Evolutionary conservation across 2,113 vertebrate genomes (phyloP).

Genomic region (Haemorhous mexicanus): DNA sequence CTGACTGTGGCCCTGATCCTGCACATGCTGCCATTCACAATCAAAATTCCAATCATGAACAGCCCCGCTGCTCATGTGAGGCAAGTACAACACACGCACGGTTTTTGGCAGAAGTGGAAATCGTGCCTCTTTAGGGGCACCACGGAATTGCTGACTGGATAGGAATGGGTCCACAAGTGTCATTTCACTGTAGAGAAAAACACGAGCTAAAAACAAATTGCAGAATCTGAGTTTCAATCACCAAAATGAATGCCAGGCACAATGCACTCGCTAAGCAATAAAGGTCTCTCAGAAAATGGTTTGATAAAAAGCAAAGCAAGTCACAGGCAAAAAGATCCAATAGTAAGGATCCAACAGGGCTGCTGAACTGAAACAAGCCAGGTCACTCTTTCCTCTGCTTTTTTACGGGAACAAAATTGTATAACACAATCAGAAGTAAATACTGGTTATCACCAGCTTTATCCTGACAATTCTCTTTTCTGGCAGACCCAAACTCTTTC

Average conservation of each 20-base stretch:
- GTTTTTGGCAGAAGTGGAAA: not conserved
- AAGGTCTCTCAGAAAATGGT: not conserved
- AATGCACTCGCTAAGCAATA: not conserved
- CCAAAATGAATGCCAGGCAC: not conserved
- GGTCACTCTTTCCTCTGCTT: not conserved
- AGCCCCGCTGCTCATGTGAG: not conserved
- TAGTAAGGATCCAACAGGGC: not conserved
- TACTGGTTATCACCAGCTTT: not conserved
- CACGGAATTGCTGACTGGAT: accelerated
- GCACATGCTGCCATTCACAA: not conserved
- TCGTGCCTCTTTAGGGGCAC: not conserved
- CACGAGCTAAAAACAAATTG: not conserved
- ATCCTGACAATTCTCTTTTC: not conserved
- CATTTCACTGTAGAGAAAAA: not conserved
- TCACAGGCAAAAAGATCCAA: not conserved
- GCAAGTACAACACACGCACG: accelerated
- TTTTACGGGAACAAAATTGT: not conserved
- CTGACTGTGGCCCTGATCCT: not conserved
- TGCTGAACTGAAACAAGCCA: not conserved
- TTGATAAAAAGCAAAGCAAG: not conserved
- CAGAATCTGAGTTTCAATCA: not conserved
- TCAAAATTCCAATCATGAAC: not conserved
- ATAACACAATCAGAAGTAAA: not conserved
- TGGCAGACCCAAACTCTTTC: not conserved
- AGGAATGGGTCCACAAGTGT: not conserved